Base-by-base conservation (phyloP, 2,888 invertebrate genomes). In the Boloria euphrosyne region DNA sequence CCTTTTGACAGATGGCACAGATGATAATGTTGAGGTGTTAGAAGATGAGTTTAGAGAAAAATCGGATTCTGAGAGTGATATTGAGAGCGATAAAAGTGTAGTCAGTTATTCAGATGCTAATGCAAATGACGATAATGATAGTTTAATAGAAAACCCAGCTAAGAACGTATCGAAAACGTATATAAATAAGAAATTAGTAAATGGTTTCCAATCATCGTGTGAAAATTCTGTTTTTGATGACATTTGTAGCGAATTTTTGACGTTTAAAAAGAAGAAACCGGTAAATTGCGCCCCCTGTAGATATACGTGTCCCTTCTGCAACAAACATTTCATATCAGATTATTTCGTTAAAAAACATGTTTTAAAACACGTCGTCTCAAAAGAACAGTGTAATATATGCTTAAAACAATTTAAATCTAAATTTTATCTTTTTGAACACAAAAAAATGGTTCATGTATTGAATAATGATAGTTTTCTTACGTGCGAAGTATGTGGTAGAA, bases 1-100 rank as follows among this genome's bases (percentile, higher is more conserved):
- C 80, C 47, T 59, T 50, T 14, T 83, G 17, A 72, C 70, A 31
- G 62, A 77, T 3, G 81, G 83, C 63, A 50, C 14, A 38, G 88
- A 87, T 60, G 69, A 70, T 14, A 78, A 82, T 70, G 72, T 87
- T n/a, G 89, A 89, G 31, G 82, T 89, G 6, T 68, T 92, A 62
- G 91, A 92, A 80, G 91, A 91, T 55, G 90, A 91, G 73, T 91
- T 86, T 73, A 85, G 91, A 77, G 7, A 82, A 0, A 75, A 85
- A 71, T 81, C 84, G 3, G 87, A 80, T 63, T 85, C 84, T 5
- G 81, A 76, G 14, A 71, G 69, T 55, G 78, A 76, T 18, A 51
- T 60, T 13, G 73, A 62, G 14, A 16, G 14, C 4, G 49, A 47
- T 59, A 49, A 31, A 10, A 59, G 49, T 27, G 13, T 17, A 14